Percentiles rank a stretch among this genome's conserved stretches.
phyloP scores from a whole-genome alignment of 2,797 vertebrate genomes.

The Gastrophryne carolinensis region DNA sequence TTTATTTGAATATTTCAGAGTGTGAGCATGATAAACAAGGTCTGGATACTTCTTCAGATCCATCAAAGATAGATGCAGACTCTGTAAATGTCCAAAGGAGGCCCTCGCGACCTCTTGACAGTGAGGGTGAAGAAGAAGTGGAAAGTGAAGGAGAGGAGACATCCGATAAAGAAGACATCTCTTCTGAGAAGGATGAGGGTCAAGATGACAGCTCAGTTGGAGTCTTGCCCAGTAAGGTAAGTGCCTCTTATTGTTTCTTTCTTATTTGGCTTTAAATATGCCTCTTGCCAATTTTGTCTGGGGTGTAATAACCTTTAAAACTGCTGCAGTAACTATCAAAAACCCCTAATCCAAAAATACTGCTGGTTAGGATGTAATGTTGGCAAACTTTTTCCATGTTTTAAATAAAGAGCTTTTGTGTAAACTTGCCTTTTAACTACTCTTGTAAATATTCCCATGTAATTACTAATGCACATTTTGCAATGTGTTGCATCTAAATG shows the following conservation, averaged over 20 bases:
- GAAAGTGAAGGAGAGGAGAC: constrained; percentile 81
- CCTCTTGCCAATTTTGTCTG: too few relatives aligned
- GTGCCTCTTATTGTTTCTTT: not conserved
- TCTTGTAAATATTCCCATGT: too few relatives aligned
- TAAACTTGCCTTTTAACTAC: too few relatives aligned
- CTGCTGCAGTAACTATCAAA: too few relatives aligned
- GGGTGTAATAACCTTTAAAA: too few relatives aligned
- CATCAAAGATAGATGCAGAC: constrained; percentile 81
- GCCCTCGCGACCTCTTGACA: constrained; percentile 81
- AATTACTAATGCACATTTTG: too few relatives aligned
- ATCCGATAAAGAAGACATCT: constrained; percentile 60
- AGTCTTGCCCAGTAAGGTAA: constrained; percentile 48
- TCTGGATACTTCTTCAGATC: constrained; percentile 73
- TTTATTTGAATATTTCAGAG: constrained; percentile 58
- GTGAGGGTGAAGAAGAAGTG: constrained; percentile 95
- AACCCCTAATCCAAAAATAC: too few relatives aligned
- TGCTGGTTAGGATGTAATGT: not conserved
- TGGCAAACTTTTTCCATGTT: not conserved
- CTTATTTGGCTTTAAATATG: too few relatives aligned
- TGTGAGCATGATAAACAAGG: constrained; percentile 74
- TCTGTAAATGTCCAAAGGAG: constrained; percentile 73
- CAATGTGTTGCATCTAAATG: too few relatives aligned
- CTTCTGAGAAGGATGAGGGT: constrained; percentile 69
- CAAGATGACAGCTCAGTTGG: constrained; percentile 68
- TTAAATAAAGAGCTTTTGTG: too few relatives aligned